Percentiles rank a stretch among this genome's conserved stretches.
Conservation (phyloP, 1,140 invertebrate genomes). For the Dendrolimus kikuchii region DNA sequence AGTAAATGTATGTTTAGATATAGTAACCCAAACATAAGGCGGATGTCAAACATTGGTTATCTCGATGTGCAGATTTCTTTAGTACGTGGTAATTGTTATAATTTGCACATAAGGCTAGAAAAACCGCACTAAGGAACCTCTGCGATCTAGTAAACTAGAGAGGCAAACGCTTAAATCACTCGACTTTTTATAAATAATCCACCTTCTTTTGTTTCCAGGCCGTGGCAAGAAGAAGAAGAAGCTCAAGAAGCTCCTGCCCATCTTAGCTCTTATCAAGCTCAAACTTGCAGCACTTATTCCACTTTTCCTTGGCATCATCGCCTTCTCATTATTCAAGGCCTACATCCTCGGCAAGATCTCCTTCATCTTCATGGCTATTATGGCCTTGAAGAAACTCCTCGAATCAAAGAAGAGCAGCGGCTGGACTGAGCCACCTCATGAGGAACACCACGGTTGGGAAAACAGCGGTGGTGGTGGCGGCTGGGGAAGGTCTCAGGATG, state of each 20-base stretch:
- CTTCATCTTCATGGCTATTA: slow-evolving; percentile 81
- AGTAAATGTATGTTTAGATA: too few relatives aligned
- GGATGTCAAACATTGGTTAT: too few relatives aligned
- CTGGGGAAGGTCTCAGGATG: slow-evolving; percentile 73
- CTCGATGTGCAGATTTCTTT: too few relatives aligned
- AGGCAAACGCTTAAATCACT: too few relatives aligned
- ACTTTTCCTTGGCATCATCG: slow-evolving; percentile 82
- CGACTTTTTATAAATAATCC: too few relatives aligned
- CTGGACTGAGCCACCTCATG: slow-evolving; percentile 76
- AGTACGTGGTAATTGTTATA: too few relatives aligned
- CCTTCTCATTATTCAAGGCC: slow-evolving; percentile 87
- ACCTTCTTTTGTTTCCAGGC: slow-evolving; percentile 59
- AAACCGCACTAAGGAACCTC: too few relatives aligned
- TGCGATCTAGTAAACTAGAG: too few relatives aligned
- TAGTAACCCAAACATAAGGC: too few relatives aligned
- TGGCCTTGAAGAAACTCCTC: slow-evolving; percentile 84
- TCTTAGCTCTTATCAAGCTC: slow-evolving; percentile 83
- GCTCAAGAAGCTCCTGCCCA: slow-evolving; percentile 81
- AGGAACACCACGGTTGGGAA: slow-evolving; percentile 74
- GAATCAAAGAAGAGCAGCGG: slow-evolving; percentile 83
- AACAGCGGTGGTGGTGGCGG: slow-evolving; percentile 71
- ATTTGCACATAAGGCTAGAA: too few relatives aligned
- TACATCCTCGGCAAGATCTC: slow-evolving; percentile 87
- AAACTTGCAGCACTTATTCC: slow-evolving; percentile 85
- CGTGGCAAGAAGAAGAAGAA: slow-evolving; percentile 81